These are phyloP conservation scores for Andrena hattorfiana DNA, from an alignment of 2,888 invertebrate genomes.

Conservation along the genomic window DNA sequence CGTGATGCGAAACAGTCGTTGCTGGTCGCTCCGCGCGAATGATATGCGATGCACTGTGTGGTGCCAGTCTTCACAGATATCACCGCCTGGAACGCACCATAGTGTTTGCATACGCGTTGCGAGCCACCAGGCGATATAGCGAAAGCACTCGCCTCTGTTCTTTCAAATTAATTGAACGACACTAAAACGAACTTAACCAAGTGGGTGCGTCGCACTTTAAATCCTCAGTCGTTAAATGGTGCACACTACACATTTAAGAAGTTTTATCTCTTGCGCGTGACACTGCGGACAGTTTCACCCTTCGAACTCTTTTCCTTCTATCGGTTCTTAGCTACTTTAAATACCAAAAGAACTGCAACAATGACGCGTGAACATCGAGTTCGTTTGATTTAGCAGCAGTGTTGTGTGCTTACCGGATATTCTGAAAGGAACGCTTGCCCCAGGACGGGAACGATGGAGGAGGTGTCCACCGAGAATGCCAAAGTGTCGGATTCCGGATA, in stretches of 20 bases:
- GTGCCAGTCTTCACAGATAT: slow-evolving; percentile 52
- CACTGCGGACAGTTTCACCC: not conserved
- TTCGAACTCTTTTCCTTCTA: not conserved
- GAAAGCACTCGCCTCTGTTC: not conserved
- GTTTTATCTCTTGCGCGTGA: not conserved
- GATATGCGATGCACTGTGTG: slow-evolving; percentile 28
- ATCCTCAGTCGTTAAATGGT: slow-evolving; percentile 23
- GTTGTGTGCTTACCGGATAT: slow-evolving; percentile 53
- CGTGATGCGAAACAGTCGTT: slow-evolving; percentile 56
- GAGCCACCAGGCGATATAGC: slow-evolving; percentile 17
- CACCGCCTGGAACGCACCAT: slow-evolving; percentile 19
- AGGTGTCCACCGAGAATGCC: slow-evolving; percentile 85
- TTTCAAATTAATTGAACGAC: not conserved
- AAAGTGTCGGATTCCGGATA: slow-evolving; percentile 93
- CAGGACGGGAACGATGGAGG: slow-evolving; percentile 64
- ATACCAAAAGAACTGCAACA: slow-evolving; percentile 18
- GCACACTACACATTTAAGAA: slow-evolving; percentile 11
- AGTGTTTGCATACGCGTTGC: slow-evolving; percentile 44
- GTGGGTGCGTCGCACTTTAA: slow-evolving; percentile 3
- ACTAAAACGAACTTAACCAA: not conserved
- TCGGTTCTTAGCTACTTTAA: not conserved
- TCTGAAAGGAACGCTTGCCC: slow-evolving; percentile 1
- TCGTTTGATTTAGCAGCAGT: slow-evolving; percentile 47
- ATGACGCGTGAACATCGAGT: slow-evolving; percentile 44
- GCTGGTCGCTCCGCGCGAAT: slow-evolving; percentile 35